Base-by-base conservation (phyloP, 2,888 invertebrate genomes). In the Mesorhabditis spiculigera region DNA sequence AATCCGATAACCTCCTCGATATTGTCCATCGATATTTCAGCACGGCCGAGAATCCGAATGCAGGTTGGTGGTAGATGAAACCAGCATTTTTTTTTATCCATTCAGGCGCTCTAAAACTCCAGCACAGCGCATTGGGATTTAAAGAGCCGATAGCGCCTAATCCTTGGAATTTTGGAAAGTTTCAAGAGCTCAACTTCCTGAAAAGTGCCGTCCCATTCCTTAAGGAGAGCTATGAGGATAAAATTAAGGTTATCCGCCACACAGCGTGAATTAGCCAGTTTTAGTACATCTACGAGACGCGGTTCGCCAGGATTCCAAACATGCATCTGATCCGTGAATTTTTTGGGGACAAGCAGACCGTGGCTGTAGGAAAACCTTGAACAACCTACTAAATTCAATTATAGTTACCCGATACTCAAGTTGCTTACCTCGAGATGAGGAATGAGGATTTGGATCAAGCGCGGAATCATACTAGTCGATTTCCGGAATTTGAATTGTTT, bases 231-330 rank as follows among this genome's bases (percentile, higher is more conserved):
- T 50, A 10, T 50, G 58, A n/a, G n/a, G n/a, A 50, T 13, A n/a
- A 13, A 50, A 50, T 10, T n/a, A 10, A 50, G 8, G 8, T 50
- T 50, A 13, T 50, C 10, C n/a, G 8, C n/a, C n/a, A 50, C 10
- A 50, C n/a, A 50, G 8, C 8, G n/a, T 13, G n/a, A 50, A 13
- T n/a, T 50, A 50, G n/a, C 3, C n/a, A 13, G 10, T 50, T 50
- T 50, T n/a, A 50, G 58, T 50, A 50, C 58, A 50, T 50, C 58
- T 50, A 50, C n/a, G n/a, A 50, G n/a, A 50, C 58, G 58, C 8
- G n/a, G n/a, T 50, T 13, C 58, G 58, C 58, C 8, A 50, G n/a
- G 58, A 13, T 50, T 13, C 58, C 58, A n/a, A n/a, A n/a, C 10
- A 50, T 50, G 8, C 58, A 50, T 50, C 10, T 10, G 58, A 50